Evolutionary conservation across 2,888 invertebrate genomes (phyloP).

Genomic region (Halictus quadricinctus): DNA sequence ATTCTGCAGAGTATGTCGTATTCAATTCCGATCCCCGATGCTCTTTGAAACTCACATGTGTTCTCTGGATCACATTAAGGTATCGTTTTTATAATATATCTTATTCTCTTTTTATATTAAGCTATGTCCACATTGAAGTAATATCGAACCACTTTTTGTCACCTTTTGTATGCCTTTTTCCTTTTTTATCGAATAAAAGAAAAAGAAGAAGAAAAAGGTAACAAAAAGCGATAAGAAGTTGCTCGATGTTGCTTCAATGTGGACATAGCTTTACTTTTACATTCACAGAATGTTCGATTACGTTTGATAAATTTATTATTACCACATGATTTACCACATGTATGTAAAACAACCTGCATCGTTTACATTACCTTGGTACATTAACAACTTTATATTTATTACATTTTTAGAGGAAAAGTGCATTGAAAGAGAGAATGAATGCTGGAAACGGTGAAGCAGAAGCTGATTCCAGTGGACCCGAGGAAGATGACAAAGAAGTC

Average conservation of each 20-base stretch:
- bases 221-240: too few relatives aligned
- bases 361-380: not conserved
- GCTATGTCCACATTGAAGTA: too few relatives aligned
- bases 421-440: constrained; percentile 80
- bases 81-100: constrained; percentile 77
- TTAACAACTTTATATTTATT: not conserved
- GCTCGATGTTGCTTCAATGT: too few relatives aligned
- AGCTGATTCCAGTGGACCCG: constrained; percentile 85
- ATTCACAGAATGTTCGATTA: not conserved
- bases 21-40: constrained; percentile 93
- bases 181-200: too few relatives aligned
- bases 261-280: not conserved
- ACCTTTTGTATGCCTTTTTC: too few relatives aligned
- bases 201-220: too few relatives aligned
- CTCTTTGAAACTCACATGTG: constrained; percentile 92
- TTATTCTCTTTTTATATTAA: constrained; percentile 11
- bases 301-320: too few relatives aligned
- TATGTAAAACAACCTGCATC: not conserved
- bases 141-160: too few relatives aligned
- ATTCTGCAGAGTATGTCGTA: constrained; percentile 90
- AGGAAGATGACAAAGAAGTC: constrained; percentile 87
- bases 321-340: not conserved
- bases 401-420: constrained; percentile 84
- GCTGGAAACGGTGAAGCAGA: constrained; percentile 84
- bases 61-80: constrained; percentile 91